A percentile compares a stretch with the other conserved stretches of the same genome.
Conservation (phyloP, 2,113 vertebrate genomes). For the Oncorhynchus kisutch region DNA sequence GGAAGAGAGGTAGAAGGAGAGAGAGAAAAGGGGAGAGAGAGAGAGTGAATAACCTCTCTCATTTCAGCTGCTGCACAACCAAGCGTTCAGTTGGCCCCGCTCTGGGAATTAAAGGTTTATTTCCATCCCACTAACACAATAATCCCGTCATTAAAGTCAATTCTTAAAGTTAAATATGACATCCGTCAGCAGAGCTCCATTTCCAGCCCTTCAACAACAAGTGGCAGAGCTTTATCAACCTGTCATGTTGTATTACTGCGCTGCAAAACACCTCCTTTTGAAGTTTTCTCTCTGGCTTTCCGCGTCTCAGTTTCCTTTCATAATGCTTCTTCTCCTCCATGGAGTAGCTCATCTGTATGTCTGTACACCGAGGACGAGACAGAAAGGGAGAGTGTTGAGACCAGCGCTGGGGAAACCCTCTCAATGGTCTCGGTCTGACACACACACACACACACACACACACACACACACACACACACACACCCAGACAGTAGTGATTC, state of each 20-base stretch:
- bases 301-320: slow-evolving; percentile 53
- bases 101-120: slow-evolving; percentile 82
- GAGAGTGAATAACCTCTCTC: slow-evolving; percentile 20
- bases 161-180: slow-evolving; percentile 81
- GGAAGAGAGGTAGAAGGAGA: too few relatives aligned
- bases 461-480: too few relatives aligned
- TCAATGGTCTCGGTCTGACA: slow-evolving; percentile 7
- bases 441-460: too few relatives aligned
- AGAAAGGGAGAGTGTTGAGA: slow-evolving; percentile 36
- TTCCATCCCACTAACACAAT: slow-evolving; percentile 78
- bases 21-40: too few relatives aligned
- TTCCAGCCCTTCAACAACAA: slow-evolving; percentile 62
- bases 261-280: slow-evolving; percentile 52
- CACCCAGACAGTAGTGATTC: slow-evolving; percentile 35
- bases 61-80: slow-evolving; percentile 82
- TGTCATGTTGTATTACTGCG: slow-evolving; percentile 60
- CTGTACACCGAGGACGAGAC: slow-evolving; percentile 6
- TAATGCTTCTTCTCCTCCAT: slow-evolving; percentile 38
- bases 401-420: slow-evolving; percentile 51
- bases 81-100: slow-evolving; percentile 77
- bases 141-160: slow-evolving; percentile 81
- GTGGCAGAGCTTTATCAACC: slow-evolving; percentile 68
- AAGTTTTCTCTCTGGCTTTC: slow-evolving; percentile 28
- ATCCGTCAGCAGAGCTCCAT: slow-evolving; percentile 67
- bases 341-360: slow-evolving; percentile 54